These are phyloP conservation scores for Ctenochaetus hawaiiensis DNA, from an alignment of 2,797 vertebrate species.

Conservation along the genomic window DNA sequence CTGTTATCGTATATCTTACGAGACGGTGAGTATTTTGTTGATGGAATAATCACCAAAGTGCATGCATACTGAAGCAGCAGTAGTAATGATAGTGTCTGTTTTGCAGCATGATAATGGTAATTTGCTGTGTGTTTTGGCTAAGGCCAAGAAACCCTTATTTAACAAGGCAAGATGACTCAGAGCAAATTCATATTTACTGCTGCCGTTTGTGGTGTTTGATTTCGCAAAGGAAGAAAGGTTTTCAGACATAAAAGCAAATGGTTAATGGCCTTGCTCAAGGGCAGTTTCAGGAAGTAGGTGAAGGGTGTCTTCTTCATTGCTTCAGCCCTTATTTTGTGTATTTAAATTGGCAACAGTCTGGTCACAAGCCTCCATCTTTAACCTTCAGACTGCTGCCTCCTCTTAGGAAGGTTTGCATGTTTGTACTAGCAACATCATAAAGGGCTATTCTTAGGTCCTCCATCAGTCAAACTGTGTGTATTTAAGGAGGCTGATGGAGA, in stretches of 20 bases:
- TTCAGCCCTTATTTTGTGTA: slow-evolving; percentile 15
- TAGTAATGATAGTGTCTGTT: slow-evolving; percentile 72
- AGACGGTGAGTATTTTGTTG: slow-evolving; percentile 48
- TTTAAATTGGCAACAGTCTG: slow-evolving; percentile 15
- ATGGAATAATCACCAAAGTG: slow-evolving; percentile 67
- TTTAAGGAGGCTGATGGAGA: slow-evolving; percentile 31
- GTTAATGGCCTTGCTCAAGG: slow-evolving; percentile 14
- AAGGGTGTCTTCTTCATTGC: slow-evolving; percentile 10
- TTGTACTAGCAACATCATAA: slow-evolving; percentile 59
- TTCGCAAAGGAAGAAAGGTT: slow-evolving; percentile 9
- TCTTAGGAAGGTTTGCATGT: slow-evolving; percentile 37
- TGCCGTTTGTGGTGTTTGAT: slow-evolving; percentile 9
- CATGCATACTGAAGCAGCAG: slow-evolving; percentile 39
- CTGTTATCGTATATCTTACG: slow-evolving; percentile 35
- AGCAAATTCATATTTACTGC: slow-evolving; percentile 69
- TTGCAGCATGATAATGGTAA: slow-evolving; percentile 70
- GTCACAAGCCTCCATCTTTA: slow-evolving; percentile 42
- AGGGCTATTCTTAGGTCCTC: slow-evolving; percentile 52
- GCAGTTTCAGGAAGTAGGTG: neutral
- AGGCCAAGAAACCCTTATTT: slow-evolving; percentile 58
- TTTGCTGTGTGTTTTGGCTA: slow-evolving; percentile 73
- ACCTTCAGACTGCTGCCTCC: slow-evolving; percentile 30
- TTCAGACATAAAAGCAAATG: slow-evolving; percentile 29
- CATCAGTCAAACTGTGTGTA: slow-evolving; percentile 36
- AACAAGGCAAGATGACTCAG: slow-evolving; percentile 60